Evolutionary conservation across 2,888 invertebrate genomes (phyloP), one percentile per base, ranked within the genome.

Genomic region (Gymnocheta viridis): DNA sequence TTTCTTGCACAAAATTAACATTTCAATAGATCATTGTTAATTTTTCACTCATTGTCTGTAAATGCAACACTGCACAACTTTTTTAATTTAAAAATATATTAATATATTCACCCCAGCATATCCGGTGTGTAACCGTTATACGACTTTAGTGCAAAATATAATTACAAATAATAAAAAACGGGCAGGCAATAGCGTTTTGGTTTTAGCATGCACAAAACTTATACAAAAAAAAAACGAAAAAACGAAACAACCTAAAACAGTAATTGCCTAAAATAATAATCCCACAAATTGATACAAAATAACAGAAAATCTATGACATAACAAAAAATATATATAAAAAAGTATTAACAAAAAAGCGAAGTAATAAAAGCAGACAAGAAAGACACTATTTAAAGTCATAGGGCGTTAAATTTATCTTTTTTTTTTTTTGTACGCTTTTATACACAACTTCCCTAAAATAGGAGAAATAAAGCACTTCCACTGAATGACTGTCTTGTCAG

Each of bases 1-100:
- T 70, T 27, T 22, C 19, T n/a, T 44, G 9, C 29, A 64, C 4
- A 22, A 78, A 66, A 77, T 41, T 67, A 64, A 62, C 80, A 85
- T 85, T 86, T 76, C 76, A 81, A 67, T 49, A 22, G 5, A 78
- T 17, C n/a, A 70, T 72, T 82, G 77, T 70, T 24, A 24, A 22
- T 29, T 38, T 14, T 4, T 24, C 54, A 35, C 14, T 56, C 32
- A 80, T 82, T 81, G 79, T 47, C 85, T 85, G 62, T 32, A 67
- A 81, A 80, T 77, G 81, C 85, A 82, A 74, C 84, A 64, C 67
- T 83, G 83, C 85, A 83, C 47, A 70, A 27, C 5, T 14, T 62
- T 72, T 77, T 49, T 41, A 76, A 60, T 35, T 66, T 14, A 7
- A 38, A 62, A 64, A 58, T 24, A 41, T 35, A 12, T 29, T 66